Evolutionary conservation across 2,113 vertebrate genomes (phyloP), one percentile per base, ranked within the genome.

Genomic region (Brachionichthys hirsutus): DNA sequence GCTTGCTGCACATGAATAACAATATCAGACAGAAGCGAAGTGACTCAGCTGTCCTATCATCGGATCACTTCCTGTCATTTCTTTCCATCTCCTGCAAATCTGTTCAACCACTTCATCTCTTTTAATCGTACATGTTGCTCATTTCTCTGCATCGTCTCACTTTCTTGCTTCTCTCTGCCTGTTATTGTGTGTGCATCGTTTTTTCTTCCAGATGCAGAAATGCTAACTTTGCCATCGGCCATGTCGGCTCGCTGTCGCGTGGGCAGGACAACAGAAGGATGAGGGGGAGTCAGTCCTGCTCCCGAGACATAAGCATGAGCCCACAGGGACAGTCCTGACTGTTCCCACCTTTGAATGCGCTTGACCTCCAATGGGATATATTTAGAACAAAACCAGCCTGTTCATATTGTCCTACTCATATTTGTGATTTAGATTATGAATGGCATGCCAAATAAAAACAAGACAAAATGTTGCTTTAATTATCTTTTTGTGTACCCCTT

Each of bases 1-100:
- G 80, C 78, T 77, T 72, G 78, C 81, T 77, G 53, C 75, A 77
- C 80, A 85, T 82, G 84, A 84, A 87, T 82, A 84, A 88, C 85
- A 87, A 82, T 77, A 78, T 84, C 75, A 83, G 68, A 75, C 68
- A 66, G 78, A 75, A 78, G 80, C 85, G 58, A 60, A 77, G 79
- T 88, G 86, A 89, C 86, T 89, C 84, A 88, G 82, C 85, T 68
- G 78, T 73, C 75, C 70, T 70, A 73, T 74, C 67, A 68, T 70
- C 72, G 69, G 51, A 68, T 74, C 36, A 38, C 12, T 12, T 38
- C 40, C 47, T 20, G 63, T 41, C 54, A n/a, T 55, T 55, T 63
- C 64, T 40, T 43, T 51, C 67, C 40, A 47, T 54, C 51, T 49
- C 9, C 34, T 40, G 38, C 14, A 40, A 42, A n/a, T 63, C 58